A percentile compares a stretch with the other conserved stretches of the same genome.
Evolutionary conservation across 2,113 vertebrate genomes (phyloP).

Genomic region (Heterocephalus glaber): DNA sequence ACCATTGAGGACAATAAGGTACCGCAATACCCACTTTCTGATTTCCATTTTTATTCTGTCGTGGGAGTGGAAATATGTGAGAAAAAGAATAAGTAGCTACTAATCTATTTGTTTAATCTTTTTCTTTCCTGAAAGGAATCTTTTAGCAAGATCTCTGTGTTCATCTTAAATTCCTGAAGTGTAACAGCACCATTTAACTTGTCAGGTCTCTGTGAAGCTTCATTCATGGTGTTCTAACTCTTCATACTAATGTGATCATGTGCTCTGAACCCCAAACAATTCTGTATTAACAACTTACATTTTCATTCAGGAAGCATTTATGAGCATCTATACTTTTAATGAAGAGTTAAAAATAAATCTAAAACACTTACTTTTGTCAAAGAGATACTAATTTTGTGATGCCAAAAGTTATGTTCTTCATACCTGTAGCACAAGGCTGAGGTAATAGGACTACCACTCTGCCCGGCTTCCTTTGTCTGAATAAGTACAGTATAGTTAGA

Average conservation of each 20-base stretch:
- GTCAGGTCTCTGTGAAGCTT: neutral
- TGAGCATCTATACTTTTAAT: neutral
- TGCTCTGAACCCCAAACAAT: neutral
- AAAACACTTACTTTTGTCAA: neutral
- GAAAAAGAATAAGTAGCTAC: neutral
- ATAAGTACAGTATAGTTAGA: neutral
- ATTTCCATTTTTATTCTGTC: neutral
- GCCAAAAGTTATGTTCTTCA: neutral
- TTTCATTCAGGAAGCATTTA: conserved; percentile 9
- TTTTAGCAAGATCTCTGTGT: neutral
- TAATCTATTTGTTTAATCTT: neutral
- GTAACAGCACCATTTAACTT: neutral
- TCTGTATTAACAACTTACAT: neutral
- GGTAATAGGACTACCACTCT: neutral
- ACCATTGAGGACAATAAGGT: neutral
- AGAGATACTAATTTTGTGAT: neutral
- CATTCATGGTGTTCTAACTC: neutral
- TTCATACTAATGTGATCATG: neutral
- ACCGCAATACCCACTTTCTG: neutral
- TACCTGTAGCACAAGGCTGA: neutral
- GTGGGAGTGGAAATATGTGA: neutral
- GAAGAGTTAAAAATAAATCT: conserved; percentile 1
- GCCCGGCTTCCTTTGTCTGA: neutral
- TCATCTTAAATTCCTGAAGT: conserved; percentile 12
- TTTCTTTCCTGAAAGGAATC: neutral